Base-by-base conservation (phyloP, 2,113 vertebrate genomes). In the Cryptomyrus ogoouensis region DNA sequence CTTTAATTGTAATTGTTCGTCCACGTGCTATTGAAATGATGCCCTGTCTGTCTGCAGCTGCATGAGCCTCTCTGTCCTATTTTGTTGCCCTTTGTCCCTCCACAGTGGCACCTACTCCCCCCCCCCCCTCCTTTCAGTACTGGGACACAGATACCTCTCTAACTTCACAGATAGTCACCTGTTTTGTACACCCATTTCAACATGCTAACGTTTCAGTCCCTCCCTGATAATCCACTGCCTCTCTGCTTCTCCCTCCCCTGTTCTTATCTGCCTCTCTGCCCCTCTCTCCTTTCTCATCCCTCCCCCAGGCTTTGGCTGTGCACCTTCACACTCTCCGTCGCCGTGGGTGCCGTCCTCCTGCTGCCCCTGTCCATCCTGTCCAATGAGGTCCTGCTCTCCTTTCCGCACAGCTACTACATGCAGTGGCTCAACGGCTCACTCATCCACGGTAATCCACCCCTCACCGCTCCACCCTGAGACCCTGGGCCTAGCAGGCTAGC, bases 371-470 rank as follows among this genome's bases (percentile, higher is more conserved):
- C 98, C 91, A 99, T 99, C 95, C 95, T 99, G 94, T 97, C 97
- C 95, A 99, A 99, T 0, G 98, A 99, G 94, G 97, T 99, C 90
- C 95, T 99, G 91, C 98, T 99, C 83, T 97, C 96, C 91, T 97
- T 99, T 92, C 98, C 98, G 19, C 96, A 96, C 2, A 99, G 96
- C 94, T 99, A 99, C 95, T 99, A 99, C 95, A 98, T 99, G 96
- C 98, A 99, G 96, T 99, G 98, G 98, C 97, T 99, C 91, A 99
- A 97, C 0, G 98, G 98, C 5, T 99, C 98, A 15, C 98, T 99
- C 21, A 95, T 99, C 85, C 98, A 97, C 0, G 98, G 98, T 99
- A 93, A 17, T 39, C 39, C 77, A 5, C 42, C 4, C 21, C 74
- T 5, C 39, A 10, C 2, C 8, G 35, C 39, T 2, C 77, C 17